Evolutionary conservation across 2,888 invertebrate genomes (phyloP).

Genomic region (Hirtodrosophila alboralis): DNA sequence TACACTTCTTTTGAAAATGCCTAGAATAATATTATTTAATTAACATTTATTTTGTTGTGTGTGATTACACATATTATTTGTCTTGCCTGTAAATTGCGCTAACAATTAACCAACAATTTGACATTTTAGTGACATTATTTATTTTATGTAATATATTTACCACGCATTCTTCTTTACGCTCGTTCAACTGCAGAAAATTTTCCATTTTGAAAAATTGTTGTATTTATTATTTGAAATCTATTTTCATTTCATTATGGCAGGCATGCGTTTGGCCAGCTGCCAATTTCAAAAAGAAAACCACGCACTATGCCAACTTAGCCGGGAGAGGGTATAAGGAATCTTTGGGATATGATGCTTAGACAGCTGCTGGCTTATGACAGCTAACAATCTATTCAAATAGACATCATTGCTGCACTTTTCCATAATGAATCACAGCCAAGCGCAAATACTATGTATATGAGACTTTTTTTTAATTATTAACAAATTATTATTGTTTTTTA

Average conservation of each 20-base stretch:
- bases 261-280: slow-evolving; percentile 65
- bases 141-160: slow-evolving; percentile 54
- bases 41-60: slow-evolving; percentile 17
- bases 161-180: not conserved
- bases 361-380: slow-evolving; percentile 59
- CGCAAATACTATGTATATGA: slow-evolving; percentile 21
- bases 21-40: slow-evolving; percentile 26
- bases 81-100: slow-evolving; percentile 41
- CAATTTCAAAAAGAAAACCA: slow-evolving; percentile 52
- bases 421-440: slow-evolving; percentile 43
- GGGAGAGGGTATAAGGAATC: slow-evolving; percentile 3
- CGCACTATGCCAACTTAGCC: slow-evolving; percentile 41
- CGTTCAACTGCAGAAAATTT: slow-evolving; percentile 46
- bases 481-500: slow-evolving; percentile 47
- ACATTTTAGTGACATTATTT: slow-evolving; percentile 47
- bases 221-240: slow-evolving; percentile 64
- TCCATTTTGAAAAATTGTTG: slow-evolving; percentile 52
- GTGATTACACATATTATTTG: slow-evolving; percentile 30
- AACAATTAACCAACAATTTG: slow-evolving; percentile 44
- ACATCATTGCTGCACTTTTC: slow-evolving; percentile 47
- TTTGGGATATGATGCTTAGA: slow-evolving; percentile 27
- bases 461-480: slow-evolving; percentile 63
- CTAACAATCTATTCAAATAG: slow-evolving; percentile 29
- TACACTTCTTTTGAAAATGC: slow-evolving; percentile 17
- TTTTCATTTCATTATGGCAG: slow-evolving; percentile 49